Evolutionary conservation across 1,140 invertebrate species (phyloP), one percentile per base, ranked within the genome.

Genomic region (Tetramorium simillimum): DNA sequence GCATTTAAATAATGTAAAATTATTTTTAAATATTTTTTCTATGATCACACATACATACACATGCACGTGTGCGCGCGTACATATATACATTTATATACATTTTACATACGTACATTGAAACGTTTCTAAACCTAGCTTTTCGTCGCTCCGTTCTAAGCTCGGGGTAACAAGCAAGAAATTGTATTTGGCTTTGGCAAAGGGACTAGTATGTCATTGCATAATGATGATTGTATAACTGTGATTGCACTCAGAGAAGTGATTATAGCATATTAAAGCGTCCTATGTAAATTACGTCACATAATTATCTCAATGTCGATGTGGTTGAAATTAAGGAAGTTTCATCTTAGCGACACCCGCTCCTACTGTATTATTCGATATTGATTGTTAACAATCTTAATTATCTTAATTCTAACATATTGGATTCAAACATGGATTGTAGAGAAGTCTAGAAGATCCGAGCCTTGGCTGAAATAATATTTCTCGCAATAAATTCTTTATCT

Each of bases 231-330:
- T 14, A 65, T 65, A 69, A 69, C 65, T 33, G 46, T 75, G 77
- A 88, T 88, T 88, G 84, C 62, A 58, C n/a, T 21, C 28, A 40
- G 75, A 81, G 60, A 80, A 77, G 77, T 80, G 60, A 91, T 88
- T 91, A 91, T 63, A 75, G 69, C 40, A 63, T 84, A 90, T 90
- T 88, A 86, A 86, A 78, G 24, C 73, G 16, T 53, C 40, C 58
- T 76, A 76, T 75, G 84, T 88, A 78, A 91, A 90, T 91, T 86
- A 86, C 60, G 78, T 90, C 84, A 78, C 33, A 53, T 86, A 91
- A 91, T 91, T 90, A 91, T 90, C 75, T 77, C 77, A 49, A 77
- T 65, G 49, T 12, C 14, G 60, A n/a, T 24, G 37, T 16, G 51
- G 12, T 10, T 28, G 40, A 53, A 65, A 84, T 86, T 86, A 86